These are phyloP conservation scores for Cyclophora punctaria DNA, from an alignment of 2,888 invertebrate genomes.

Conservation along the genomic window DNA sequence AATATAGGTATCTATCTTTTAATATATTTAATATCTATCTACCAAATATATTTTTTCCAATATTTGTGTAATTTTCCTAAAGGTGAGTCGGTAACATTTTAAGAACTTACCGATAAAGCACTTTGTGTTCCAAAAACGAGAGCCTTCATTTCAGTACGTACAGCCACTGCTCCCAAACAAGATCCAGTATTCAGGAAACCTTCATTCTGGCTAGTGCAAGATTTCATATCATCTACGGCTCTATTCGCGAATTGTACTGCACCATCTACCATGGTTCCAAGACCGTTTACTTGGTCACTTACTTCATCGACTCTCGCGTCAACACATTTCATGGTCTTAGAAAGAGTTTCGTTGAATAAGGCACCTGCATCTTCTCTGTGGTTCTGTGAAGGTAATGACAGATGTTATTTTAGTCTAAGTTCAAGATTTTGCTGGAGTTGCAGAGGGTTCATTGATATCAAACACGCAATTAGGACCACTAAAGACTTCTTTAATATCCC, in stretches of 20 bases:
- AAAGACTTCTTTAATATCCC: too few species aligned
- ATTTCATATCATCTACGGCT: conserved; percentile 42
- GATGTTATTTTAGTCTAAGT: too few species aligned
- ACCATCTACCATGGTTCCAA: conserved; percentile 27
- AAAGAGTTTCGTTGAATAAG: conserved; percentile 37
- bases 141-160: conserved; percentile 45
- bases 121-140: conserved; percentile 38
- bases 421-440: too few species aligned
- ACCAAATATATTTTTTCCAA: too few species aligned
- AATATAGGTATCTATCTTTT: too few species aligned
- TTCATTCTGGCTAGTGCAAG: conserved; percentile 34
- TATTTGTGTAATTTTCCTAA: too few species aligned
- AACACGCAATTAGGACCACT: too few species aligned
- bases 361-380: conserved; percentile 34
- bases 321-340: conserved; percentile 38
- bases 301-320: conserved; percentile 41
- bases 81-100: too few species aligned
- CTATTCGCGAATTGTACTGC: conserved; percentile 33
- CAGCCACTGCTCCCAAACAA: conserved; percentile 44
- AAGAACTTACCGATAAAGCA: conserved; percentile 40
- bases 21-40: too few species aligned
- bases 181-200: conserved; percentile 38
- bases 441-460: too few species aligned
- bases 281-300: conserved; percentile 27
- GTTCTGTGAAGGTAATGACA: conserved; percentile 24